Base-by-base conservation (phyloP, 2,888 invertebrate genomes). In the Tenthredo livida region DNA sequence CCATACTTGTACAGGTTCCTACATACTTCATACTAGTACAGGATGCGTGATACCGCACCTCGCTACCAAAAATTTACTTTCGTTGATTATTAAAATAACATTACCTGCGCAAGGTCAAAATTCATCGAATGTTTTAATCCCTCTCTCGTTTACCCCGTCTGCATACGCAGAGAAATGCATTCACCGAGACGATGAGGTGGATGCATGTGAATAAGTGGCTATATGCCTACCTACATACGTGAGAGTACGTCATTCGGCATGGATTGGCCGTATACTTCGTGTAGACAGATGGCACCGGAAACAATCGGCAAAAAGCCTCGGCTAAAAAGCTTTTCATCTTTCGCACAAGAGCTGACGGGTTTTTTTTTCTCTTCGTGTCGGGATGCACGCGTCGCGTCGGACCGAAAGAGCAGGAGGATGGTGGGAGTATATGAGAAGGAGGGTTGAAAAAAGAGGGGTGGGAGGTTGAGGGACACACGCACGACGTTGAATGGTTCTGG, bases 241-340 rank as follows among this genome's bases (percentile, higher is more conserved):
- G 67, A 33, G 67, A 67, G 33, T 73, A 73, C 77, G 29, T 54
- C 77, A 77, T 33, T 47, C 61, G 78, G 67, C 70, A 86, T 58
- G 85, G 84, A 86, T 85, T 86, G 85, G 58, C 70, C 78, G 86
- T 85, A 86, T 84, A 85, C 67, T 43, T 17, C 82, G 82, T 29
- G 67, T 43, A 83, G 86, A 82, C 86, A 85, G 84, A 86, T 86
- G 84, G 65, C 77, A 61, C 77, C 61, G 82, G 86, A 84, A 86
- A 87, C 87, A 87, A 88, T 86, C 82, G 67, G 67, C 67, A 67
- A 83, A 83, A 83, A 83, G 86, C 85, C 87, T 84, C 86, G 80
- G 85, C 87, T 78, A 83, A 90, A 92, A 91, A 92, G 92, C 92
- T 92, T 92, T 92, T 92, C 91, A 92, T 91, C 92, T 92, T 91